Base-by-base conservation (phyloP, 2,113 vertebrate species). In the Oryzias celebensis region DNA sequence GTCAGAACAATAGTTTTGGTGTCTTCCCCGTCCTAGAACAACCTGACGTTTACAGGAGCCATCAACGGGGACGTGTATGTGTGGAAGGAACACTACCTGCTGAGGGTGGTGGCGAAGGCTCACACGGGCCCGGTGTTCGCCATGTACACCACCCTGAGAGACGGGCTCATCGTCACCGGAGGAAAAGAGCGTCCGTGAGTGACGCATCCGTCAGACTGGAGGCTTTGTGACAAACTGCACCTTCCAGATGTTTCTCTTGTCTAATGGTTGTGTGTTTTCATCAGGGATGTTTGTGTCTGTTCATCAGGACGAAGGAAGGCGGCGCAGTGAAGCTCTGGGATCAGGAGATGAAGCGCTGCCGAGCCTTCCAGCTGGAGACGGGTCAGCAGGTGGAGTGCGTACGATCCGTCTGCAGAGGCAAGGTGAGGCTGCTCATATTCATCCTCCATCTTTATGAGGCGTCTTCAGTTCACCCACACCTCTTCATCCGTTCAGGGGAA, bases 281-380 rank as follows among this genome's bases (percentile, higher is more conserved):
- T 4, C 17, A 2, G 1, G 53, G 1, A 16, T 23, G 43, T 28
- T 41, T 50, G n/a, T 65, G 15, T 71, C 50, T 57, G 14, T 44
- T 26, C 58, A 13, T 58, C 84, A 98, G 96, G 74, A 98, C 96
- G 0, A 98, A 98, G 84, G 96, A 98, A 85, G 96, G 96, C 0
- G 96, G 96, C 0, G 96, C 96, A 0, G 95, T 98, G 13, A 98
- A 98, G 71, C 82, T 98, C 2, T 98, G 96, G 96, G 96, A 98
- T 67, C 96, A 98, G 86, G 96, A 98, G 87, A 98, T 98, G 96
- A 98, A 96, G 62, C 90, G 96, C 5, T 98, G 96, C 62, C 87
- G 96, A 64, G 96, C 96, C 0, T 98, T 98, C 81, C 96, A 98
- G 87, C 92, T 98, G 63, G 96, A 98, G 89, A 98, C 96, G 0